Conservation (phyloP, 2,113 vertebrate genomes). For the Eidolon helvum region DNA sequence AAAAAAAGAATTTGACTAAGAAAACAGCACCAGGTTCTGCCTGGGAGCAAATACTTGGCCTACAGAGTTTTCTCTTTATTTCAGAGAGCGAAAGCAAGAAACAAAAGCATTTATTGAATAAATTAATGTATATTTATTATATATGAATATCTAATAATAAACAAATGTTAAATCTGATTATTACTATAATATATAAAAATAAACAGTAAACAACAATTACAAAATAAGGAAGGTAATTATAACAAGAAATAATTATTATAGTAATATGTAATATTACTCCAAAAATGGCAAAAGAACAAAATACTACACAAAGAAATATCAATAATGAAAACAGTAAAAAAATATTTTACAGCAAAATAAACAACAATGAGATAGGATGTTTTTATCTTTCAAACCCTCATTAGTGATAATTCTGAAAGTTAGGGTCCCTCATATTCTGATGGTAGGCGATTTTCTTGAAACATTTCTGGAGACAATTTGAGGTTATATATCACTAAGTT, state of each 20-base stretch:
- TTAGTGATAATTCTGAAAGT: background rate
- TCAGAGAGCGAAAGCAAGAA: background rate
- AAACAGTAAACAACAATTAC: background rate
- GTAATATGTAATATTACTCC: background rate
- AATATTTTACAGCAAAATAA: background rate
- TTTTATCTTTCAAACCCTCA: background rate
- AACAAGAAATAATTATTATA: background rate
- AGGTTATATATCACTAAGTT: background rate
- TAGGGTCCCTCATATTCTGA: background rate
- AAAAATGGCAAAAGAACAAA: background rate
- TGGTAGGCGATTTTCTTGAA: background rate
- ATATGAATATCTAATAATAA: background rate
- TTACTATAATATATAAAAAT: background rate
- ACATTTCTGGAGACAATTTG: background rate
- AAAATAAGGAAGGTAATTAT: background rate
- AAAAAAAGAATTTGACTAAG: background rate
- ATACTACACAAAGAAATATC: background rate
- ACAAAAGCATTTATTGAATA: background rate
- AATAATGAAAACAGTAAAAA: background rate
- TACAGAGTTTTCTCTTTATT: background rate
- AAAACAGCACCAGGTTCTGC: background rate
- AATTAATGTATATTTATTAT: background rate
- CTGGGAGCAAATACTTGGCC: background rate
- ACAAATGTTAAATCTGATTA: background rate
- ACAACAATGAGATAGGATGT: background rate